These are phyloP conservation scores for Steatocranus sp. DNA, from an alignment of 2,797 vertebrate species.

Conservation along the genomic window DNA sequence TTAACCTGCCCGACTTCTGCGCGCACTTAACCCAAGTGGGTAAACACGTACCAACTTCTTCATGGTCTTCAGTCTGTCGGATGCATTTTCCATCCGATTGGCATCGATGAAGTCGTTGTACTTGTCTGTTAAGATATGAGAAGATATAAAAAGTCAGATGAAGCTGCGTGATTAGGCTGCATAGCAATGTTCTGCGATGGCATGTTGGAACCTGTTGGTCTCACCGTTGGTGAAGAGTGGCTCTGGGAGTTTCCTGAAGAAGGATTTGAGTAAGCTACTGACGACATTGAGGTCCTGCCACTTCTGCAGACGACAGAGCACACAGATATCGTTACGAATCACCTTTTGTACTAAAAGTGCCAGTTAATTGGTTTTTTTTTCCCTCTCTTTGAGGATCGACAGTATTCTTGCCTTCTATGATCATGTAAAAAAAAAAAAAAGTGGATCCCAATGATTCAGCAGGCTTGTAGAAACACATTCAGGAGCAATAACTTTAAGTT, in stretches of 20 bases:
- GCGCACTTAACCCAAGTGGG: not conserved
- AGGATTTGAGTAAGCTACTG: slow-evolving; percentile 95
- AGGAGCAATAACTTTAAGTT: not conserved
- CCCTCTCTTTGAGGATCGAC: not conserved
- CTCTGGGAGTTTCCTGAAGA: slow-evolving; percentile 96
- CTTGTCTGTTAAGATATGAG: slow-evolving; percentile 77
- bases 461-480: not conserved
- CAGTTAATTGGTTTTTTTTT: not conserved
- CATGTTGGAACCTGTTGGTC: slow-evolving; percentile 28
- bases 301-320: slow-evolving; percentile 67
- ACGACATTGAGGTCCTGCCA: slow-evolving; percentile 99
- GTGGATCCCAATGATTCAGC: fast-evolving
- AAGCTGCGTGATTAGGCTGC: not conserved
- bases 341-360: not conserved
- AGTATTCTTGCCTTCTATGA: not conserved
- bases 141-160: not conserved
- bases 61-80: slow-evolving; percentile 89
- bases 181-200: not conserved
- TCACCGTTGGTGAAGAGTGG: slow-evolving; percentile 96
- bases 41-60: slow-evolving; percentile 83
- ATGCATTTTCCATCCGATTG: slow-evolving; percentile 88
- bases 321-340: not conserved
- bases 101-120: slow-evolving; percentile 98
- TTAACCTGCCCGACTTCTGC: not conserved
- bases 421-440: not conserved